Evolutionary conservation across 2,888 invertebrate genomes (phyloP).

Genomic region (Crocallis elinguaria): DNA sequence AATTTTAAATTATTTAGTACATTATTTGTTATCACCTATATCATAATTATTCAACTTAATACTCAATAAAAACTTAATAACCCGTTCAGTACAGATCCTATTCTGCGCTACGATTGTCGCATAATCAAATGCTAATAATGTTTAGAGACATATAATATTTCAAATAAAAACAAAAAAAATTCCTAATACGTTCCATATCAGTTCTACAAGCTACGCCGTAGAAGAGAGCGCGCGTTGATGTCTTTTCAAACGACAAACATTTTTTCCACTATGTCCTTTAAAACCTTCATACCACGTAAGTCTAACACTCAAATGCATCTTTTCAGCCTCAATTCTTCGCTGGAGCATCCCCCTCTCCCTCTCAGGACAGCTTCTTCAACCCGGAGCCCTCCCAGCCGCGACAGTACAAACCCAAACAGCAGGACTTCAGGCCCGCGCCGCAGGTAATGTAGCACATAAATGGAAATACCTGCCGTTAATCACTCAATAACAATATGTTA

Average conservation of each 20-base stretch:
- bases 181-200: background rate
- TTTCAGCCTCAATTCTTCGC: constrained; percentile 75
- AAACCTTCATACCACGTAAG: background rate
- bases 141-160: too few relatives aligned
- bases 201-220: constrained; percentile 2
- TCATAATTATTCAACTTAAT: too few relatives aligned
- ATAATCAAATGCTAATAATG: too few relatives aligned
- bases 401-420: constrained; percentile 60
- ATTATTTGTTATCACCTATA: too few relatives aligned
- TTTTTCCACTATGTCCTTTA: background rate
- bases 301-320: background rate
- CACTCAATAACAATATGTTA: too few relatives aligned
- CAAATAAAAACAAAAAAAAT: background rate
- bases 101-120: too few relatives aligned
- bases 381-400: constrained; percentile 62
- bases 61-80: too few relatives aligned
- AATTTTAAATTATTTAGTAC: too few relatives aligned
- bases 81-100: too few relatives aligned
- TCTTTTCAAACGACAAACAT: constrained; percentile 22
- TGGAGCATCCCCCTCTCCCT: constrained; percentile 69
- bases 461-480: too few relatives aligned
- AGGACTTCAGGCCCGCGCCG: constrained; percentile 62
- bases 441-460: too few relatives aligned
- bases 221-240: background rate
- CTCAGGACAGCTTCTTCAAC: constrained; percentile 64